Percentiles rank a stretch among this genome's conserved stretches.
phyloP scores from a whole-genome alignment of 2,888 invertebrate genomes.

The Willowsia nigromaculata region DNA sequence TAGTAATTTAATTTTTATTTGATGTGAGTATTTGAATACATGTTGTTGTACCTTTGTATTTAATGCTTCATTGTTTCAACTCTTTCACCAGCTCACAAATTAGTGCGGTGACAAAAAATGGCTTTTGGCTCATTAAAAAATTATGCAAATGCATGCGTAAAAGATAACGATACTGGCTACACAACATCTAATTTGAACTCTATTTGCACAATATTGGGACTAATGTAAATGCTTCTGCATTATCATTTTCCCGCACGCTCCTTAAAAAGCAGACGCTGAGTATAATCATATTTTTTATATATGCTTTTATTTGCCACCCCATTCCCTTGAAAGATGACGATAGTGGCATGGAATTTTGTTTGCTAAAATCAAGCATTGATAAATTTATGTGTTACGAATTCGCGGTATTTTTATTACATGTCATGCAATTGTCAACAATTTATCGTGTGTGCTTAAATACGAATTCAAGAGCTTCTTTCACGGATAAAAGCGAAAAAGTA shows the following conservation, averaged over 20 bases:
- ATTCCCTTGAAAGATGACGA: neutral
- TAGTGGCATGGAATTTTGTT: neutral
- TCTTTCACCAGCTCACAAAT: neutral
- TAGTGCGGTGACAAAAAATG: neutral
- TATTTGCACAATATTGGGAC: too few species aligned
- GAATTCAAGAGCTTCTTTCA: neutral
- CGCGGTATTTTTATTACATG: neutral
- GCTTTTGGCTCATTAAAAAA: slow-evolving; percentile 1
- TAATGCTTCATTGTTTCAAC: too few species aligned
- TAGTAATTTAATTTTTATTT: slow-evolving; percentile 34
- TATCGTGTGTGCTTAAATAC: neutral
- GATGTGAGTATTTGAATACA: too few species aligned
- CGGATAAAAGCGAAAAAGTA: neutral
- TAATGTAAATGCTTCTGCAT: too few species aligned
- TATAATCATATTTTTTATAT: too few species aligned
- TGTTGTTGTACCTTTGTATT: too few species aligned
- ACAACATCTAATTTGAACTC: too few species aligned
- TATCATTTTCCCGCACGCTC: too few species aligned
- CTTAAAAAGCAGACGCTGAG: too few species aligned
- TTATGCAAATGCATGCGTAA: too few species aligned
- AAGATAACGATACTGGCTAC: too few species aligned
- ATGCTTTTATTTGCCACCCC: too few species aligned
- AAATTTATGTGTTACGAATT: neutral
- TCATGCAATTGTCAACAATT: neutral
- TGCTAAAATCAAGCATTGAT: neutral